Evolutionary conservation across 2,888 invertebrate species (phyloP).

Genomic region (Halocaridina rubra): DNA sequence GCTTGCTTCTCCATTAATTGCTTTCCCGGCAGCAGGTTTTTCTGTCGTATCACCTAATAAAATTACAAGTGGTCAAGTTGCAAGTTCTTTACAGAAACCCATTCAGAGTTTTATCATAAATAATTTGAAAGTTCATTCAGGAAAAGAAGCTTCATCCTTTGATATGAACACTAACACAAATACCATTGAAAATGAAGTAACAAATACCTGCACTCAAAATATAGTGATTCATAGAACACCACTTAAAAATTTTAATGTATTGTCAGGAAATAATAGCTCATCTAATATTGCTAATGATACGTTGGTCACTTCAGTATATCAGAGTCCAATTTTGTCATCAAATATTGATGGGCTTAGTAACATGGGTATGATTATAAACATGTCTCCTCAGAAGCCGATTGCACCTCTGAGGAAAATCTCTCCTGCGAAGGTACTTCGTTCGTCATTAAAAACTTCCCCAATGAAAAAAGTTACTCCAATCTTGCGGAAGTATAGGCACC

Average conservation of each 20-base stretch:
- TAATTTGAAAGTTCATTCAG: no score
- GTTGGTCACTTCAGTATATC: slow-evolving; percentile 36
- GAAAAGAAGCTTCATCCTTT: no score
- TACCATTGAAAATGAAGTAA: no score
- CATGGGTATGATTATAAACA: not conserved
- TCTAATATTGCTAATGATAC: not conserved
- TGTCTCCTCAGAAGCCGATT: not conserved
- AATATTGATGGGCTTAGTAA: not conserved
- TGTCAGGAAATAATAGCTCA: not conserved
- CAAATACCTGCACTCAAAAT: no score
- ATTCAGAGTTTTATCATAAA: no score
- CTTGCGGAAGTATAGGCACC: slow-evolving; percentile 24
- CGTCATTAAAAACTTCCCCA: slow-evolving; percentile 40
- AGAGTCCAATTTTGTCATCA: slow-evolving; percentile 21
- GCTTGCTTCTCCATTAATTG: no score
- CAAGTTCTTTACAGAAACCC: no score
- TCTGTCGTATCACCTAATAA: no score
- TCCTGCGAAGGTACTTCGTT: slow-evolving; percentile 22
- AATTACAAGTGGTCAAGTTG: no score
- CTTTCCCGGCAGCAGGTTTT: no score
- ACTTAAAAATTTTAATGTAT: not conserved
- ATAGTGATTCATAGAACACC: not conserved
- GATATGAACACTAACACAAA: no score
- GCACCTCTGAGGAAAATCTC: slow-evolving; percentile 27
- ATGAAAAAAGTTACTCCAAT: slow-evolving; percentile 49